A percentile compares a stretch with the other conserved stretches of the same genome.
phyloP scores from a whole-genome alignment of 2,113 vertebrate genomes.

The Phalacrocorax carbo region DNA sequence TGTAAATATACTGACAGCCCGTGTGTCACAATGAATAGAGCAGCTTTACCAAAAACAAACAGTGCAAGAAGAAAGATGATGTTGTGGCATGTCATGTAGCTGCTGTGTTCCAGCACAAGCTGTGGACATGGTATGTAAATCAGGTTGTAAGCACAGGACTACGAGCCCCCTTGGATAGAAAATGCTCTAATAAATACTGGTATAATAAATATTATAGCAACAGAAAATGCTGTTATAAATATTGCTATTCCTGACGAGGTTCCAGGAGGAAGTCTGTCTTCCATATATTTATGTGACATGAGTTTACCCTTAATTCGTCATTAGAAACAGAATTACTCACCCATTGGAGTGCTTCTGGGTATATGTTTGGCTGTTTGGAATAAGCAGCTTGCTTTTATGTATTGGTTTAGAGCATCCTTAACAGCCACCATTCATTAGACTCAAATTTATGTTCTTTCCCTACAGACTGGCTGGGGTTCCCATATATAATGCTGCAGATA shows the following conservation, averaged over 20 bases:
- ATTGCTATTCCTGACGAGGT: background rate
- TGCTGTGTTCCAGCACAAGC: background rate
- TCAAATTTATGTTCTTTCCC: background rate
- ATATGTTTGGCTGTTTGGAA: background rate
- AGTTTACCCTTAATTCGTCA: background rate
- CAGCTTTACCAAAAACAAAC: background rate
- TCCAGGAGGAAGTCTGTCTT: background rate
- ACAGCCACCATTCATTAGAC: background rate
- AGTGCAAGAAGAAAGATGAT: background rate
- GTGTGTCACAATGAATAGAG: background rate
- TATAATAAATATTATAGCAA: background rate
- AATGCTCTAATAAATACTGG: background rate
- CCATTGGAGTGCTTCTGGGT: background rate
- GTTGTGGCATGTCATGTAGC: background rate
- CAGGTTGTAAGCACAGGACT: background rate
- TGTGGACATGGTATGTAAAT: background rate
- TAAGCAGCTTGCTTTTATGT: background rate
- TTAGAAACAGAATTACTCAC: background rate
- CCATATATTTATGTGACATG: background rate
- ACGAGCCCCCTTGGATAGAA: background rate
- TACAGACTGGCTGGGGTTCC: background rate
- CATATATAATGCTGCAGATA: background rate
- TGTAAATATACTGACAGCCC: background rate
- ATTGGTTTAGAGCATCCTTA: background rate
- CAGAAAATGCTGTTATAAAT: background rate